Base-by-base conservation (phyloP, 2,797 vertebrate species). In the Pogonophryne albipinna region DNA sequence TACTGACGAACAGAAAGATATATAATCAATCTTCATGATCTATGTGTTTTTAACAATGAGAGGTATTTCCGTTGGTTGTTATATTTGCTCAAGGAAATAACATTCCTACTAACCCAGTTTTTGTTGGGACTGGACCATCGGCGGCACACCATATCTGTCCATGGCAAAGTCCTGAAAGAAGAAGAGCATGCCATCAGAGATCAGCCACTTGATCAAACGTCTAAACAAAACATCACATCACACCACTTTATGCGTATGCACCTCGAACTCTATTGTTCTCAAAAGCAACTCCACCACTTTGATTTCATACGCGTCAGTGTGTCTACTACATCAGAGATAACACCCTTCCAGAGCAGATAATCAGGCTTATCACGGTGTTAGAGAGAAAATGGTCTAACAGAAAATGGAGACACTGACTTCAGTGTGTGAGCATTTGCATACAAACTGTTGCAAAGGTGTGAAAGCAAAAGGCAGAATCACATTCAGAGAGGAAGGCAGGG, bases 111-210 rank as follows among this genome's bases (percentile, higher is more conserved):
- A 84, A 99, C 98, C 98, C 93, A 97, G 94, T 94, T 98, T 99
- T 77, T 99, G 94, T 91, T 97, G 97, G 47, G 98, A 99, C 76
- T 98, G 98, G 89, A 99, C 95, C 97, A 99, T 95, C 52, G 95
- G 92, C 44, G 94, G 86, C 76, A 97, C 84, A 63, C 98, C 98
- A 60, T 99, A 99, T 83, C 95, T 95, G 88, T 99, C 98, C 93
- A 97, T 97, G 82, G 98, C 97, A 94, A 97, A 99, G 92, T 99
- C 98, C 98, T 99, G 84, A 34, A 85, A 71, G 57, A 71, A 72
- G 2, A 63, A 63, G 74, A 71, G 14, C 6, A 42, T 5, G 12
- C 44, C 16, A 62, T 44, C 1, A 1, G 3, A 50, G n/a, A 65
- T 65, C 38, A 17, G 38, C 38, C 17, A 34, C 68, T 62, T 80